A percentile compares a stretch with the other conserved stretches of the same genome.
These are phyloP conservation scores for Mormyrops boulengeri DNA, from an alignment of 2,797 vertebrate species.

Conservation along the genomic window DNA sequence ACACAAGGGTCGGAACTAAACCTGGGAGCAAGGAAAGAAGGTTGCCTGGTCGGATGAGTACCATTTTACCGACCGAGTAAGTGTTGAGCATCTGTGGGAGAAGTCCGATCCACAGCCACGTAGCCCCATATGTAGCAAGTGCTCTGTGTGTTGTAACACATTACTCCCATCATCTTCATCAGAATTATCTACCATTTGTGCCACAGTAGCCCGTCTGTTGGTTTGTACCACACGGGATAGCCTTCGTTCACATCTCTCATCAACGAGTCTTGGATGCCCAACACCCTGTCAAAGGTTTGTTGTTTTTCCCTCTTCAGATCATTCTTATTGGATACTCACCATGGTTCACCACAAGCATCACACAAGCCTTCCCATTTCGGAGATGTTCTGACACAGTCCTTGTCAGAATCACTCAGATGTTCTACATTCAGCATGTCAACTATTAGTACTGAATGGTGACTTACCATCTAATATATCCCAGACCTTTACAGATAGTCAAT, in stretches of 20 bases:
- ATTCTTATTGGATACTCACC: background rate
- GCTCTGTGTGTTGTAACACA: background rate
- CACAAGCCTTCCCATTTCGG: background rate
- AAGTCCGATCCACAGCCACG: background rate
- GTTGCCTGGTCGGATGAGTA: background rate
- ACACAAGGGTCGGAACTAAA: background rate
- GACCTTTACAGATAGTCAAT: background rate
- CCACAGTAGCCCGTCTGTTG: background rate
- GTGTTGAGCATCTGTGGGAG: background rate
- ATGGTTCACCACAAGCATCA: background rate
- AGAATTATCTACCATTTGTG: background rate
- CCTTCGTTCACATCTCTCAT: background rate
- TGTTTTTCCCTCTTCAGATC: background rate
- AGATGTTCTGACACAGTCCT: background rate
- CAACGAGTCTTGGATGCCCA: background rate
- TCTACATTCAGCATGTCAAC: background rate
- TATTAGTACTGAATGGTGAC: background rate
- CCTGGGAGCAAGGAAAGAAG: slow-evolving; percentile 11
- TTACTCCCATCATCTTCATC: background rate
- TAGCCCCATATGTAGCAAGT: background rate
- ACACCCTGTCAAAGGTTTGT: background rate
- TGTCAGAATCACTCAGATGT: background rate
- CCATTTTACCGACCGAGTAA: background rate
- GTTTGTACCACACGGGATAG: background rate
- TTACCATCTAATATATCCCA: background rate